These are phyloP conservation scores for Micronisus gabar DNA, from an alignment of 2,113 vertebrate species.

Conservation along the genomic window DNA sequence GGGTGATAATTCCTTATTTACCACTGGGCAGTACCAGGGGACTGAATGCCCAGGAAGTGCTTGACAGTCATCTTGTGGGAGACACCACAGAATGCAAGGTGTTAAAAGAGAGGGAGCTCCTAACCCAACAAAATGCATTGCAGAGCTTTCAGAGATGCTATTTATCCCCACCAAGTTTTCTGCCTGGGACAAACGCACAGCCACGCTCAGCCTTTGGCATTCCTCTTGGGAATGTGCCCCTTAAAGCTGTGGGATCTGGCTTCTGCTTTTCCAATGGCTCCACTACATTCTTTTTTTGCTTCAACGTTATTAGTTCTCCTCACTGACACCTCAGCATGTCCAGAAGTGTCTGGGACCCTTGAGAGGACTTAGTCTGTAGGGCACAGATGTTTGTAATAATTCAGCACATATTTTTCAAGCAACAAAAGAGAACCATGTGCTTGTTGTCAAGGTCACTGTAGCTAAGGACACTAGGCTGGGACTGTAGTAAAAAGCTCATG, in stretches of 20 bases:
- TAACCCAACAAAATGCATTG: background rate
- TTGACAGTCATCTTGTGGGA: background rate
- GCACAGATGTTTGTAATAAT: conserved; percentile 2
- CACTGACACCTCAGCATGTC: background rate
- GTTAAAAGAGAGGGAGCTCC: background rate
- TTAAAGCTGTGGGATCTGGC: background rate
- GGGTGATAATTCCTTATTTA: background rate
- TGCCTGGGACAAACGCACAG: background rate
- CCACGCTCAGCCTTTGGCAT: background rate
- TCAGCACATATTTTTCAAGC: background rate
- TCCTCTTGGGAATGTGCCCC: background rate
- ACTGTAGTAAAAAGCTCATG: background rate
- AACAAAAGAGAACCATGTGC: background rate
- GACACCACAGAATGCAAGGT: background rate
- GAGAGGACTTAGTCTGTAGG: background rate
- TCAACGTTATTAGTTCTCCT: background rate
- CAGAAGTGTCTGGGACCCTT: background rate
- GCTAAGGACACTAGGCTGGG: background rate
- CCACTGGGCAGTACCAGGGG: background rate
- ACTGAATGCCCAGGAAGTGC: background rate
- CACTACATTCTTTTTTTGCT: background rate
- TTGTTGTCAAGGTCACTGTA: background rate
- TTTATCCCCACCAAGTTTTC: background rate
- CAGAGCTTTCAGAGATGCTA: background rate
- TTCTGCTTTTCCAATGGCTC: background rate